phyloP scores from a whole-genome alignment of 2,797 vertebrate species.

The Bradypodion pumilum region DNA sequence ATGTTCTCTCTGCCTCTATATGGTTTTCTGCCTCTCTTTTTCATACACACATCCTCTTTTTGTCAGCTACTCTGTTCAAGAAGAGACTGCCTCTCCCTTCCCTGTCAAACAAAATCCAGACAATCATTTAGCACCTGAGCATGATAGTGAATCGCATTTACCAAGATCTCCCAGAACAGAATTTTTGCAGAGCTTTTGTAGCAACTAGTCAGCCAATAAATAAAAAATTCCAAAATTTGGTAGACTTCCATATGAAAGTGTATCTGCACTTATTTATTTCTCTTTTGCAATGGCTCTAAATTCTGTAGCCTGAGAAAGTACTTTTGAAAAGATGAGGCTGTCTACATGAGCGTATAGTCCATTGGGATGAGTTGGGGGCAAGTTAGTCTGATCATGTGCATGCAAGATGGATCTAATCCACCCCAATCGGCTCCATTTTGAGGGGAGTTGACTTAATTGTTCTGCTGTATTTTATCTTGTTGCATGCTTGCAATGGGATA shows the following conservation, averaged over 20 bases:
- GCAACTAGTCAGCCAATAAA: neutral
- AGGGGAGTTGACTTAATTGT: too few relatives aligned
- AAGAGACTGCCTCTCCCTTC: neutral
- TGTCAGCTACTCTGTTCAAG: neutral
- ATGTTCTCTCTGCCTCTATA: too few relatives aligned
- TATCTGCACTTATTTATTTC: neutral
- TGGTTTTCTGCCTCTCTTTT: neutral
- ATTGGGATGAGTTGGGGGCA: too few relatives aligned
- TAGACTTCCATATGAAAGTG: slow-evolving; percentile 2
- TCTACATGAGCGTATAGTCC: too few relatives aligned
- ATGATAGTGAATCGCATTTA: slow-evolving; percentile 17
- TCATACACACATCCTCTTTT: neutral
- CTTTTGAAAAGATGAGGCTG: slow-evolving; percentile 18
- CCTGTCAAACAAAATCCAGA: slow-evolving; percentile 1
- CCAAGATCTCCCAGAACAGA: slow-evolving; percentile 14
- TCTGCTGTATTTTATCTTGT: too few relatives aligned
- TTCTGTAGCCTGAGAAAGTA: neutral
- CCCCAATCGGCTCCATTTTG: too few relatives aligned
- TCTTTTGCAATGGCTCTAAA: neutral
- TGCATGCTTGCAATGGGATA: too few relatives aligned
- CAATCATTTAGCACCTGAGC: slow-evolving; percentile 12
- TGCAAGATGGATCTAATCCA: too few relatives aligned
- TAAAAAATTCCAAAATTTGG: neutral
- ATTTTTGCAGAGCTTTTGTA: slow-evolving; percentile 4
- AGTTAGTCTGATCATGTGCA: too few relatives aligned